A percentile compares a stretch with the other conserved stretches of the same genome.
Conservation (phyloP, 2,888 invertebrate species). For the Rotaria socialis region DNA sequence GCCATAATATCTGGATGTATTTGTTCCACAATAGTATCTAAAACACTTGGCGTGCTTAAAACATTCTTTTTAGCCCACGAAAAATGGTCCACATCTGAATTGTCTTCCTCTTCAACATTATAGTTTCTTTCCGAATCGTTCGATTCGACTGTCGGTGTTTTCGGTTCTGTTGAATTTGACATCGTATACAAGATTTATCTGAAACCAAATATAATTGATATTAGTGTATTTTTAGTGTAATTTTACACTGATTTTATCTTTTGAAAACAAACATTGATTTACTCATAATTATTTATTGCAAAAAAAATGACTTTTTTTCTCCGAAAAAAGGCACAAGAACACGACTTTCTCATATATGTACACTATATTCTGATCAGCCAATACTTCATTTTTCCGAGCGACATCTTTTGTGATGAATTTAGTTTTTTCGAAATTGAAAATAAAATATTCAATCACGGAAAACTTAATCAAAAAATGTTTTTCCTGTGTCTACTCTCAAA, state of each 20-base stretch:
- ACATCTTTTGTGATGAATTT: neutral
- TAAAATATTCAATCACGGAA: neutral
- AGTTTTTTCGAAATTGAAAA: neutral
- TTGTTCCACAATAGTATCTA: neutral
- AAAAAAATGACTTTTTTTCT: neutral
- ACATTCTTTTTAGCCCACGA: neutral
- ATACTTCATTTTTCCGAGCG: neutral
- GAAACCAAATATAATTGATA: neutral
- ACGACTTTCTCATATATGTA: neutral
- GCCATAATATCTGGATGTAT: constrained; percentile 9
- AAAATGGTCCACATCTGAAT: neutral
- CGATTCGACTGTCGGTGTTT: neutral
- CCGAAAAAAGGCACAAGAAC: neutral
- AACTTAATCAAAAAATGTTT: neutral
- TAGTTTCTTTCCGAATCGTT: neutral
- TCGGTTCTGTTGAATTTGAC: neutral
- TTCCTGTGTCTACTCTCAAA: neutral
- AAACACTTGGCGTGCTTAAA: neutral
- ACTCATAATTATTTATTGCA: neutral
- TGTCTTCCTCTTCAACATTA: neutral
- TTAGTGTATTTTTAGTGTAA: too few species aligned
- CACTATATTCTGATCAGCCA: neutral
- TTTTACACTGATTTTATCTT: neutral
- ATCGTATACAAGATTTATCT: neutral
- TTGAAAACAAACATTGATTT: neutral